phyloP scores from a whole-genome alignment of 2,113 vertebrate genomes.

The Heterotis niloticus region DNA sequence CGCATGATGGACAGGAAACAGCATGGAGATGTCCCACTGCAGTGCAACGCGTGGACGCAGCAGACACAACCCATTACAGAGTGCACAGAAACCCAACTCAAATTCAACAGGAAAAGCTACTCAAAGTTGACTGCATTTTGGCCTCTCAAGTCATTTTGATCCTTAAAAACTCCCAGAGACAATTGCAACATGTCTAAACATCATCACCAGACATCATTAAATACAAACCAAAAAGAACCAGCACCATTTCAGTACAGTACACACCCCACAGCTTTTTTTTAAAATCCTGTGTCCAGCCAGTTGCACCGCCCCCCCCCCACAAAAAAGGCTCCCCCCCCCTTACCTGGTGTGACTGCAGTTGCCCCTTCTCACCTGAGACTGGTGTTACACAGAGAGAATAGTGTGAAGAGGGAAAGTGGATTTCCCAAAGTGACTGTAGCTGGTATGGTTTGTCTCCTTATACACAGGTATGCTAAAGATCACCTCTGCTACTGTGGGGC shows the following conservation, averaged over 20 bases:
- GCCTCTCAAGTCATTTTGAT: not conserved
- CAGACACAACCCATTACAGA: not conserved
- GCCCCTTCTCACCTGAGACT: not conserved
- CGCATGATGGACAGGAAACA: slow-evolving; percentile 1
- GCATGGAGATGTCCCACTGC: not conserved
- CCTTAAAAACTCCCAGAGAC: not conserved
- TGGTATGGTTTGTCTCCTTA: not conserved
- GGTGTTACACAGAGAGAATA: not conserved
- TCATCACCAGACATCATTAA: slow-evolving; percentile 2
- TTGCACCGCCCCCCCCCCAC: not conserved
- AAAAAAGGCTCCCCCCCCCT: not conserved
- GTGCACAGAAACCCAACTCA: not conserved
- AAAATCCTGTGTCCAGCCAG: not conserved
- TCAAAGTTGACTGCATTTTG: not conserved
- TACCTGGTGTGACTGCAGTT: not conserved
- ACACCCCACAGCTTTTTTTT: not conserved
- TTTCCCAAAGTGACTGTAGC: not conserved
- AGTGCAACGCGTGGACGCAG: not conserved
- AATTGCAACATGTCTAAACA: not conserved
- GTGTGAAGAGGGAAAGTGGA: not conserved
- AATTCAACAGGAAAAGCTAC: too few species aligned
- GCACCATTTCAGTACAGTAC: slow-evolving; percentile 23
- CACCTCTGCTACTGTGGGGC: not conserved
- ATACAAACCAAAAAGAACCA: slow-evolving; percentile 12
- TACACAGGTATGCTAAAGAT: not conserved